These are phyloP conservation scores for Phragmatobia fuliginosa DNA, from an alignment of 2,888 invertebrate species.

Conservation along the genomic window DNA sequence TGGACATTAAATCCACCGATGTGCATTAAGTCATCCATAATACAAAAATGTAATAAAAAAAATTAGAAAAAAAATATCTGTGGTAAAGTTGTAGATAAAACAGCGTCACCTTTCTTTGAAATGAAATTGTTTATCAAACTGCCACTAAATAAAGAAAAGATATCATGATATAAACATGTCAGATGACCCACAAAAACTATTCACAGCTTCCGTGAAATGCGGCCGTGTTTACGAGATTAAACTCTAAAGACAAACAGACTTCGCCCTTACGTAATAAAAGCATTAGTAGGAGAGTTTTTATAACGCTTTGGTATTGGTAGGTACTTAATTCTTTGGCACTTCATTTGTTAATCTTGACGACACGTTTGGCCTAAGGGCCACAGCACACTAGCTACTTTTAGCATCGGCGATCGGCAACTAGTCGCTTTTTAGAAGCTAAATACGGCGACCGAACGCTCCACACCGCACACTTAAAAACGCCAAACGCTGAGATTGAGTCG, in stretches of 20 bases:
- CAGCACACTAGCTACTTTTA: too few species aligned
- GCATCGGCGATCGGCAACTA: too few species aligned
- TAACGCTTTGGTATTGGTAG: slow-evolving; percentile 16
- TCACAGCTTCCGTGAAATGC: slow-evolving; percentile 47
- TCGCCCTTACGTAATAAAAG: slow-evolving; percentile 40
- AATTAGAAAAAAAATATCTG: neutral
- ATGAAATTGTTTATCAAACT: neutral
- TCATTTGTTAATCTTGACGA: neutral
- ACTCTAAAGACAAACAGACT: slow-evolving; percentile 47
- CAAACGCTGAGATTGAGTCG: too few species aligned
- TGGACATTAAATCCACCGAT: too few species aligned
- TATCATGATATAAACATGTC: slow-evolving; percentile 4
- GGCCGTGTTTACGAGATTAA: slow-evolving; percentile 45
- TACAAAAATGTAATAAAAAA: too few species aligned
- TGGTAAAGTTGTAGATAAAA: neutral
- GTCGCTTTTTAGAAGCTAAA: too few species aligned
- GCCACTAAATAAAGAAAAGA: slow-evolving; percentile 5
- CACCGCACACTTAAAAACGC: too few species aligned
- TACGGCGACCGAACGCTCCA: too few species aligned
- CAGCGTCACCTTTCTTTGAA: neutral
- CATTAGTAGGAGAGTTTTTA: slow-evolving; percentile 37
- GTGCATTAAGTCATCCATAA: too few species aligned
- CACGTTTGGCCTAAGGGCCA: too few species aligned
- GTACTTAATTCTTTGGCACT: neutral
- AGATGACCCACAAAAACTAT: slow-evolving; percentile 32